Percentiles rank a stretch among this genome's conserved stretches.
Conservation (phyloP, 2,113 vertebrate species). For the Megaceryle torquata region DNA sequence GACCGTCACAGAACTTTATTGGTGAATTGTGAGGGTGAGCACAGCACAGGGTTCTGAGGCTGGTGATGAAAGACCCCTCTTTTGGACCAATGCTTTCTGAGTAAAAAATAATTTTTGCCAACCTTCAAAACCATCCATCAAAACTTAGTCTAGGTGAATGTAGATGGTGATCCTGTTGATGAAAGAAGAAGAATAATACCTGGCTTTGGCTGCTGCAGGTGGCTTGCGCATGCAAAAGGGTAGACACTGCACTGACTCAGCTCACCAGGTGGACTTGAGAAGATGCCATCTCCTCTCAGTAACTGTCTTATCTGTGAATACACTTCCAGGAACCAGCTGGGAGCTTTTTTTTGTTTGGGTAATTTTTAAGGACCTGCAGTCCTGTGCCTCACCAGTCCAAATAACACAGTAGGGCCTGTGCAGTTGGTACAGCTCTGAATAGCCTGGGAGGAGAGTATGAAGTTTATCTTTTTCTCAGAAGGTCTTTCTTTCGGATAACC, state of each 20-base stretch:
- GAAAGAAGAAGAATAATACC: neutral
- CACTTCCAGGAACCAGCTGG: neutral
- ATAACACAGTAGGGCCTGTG: neutral
- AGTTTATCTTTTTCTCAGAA: neutral
- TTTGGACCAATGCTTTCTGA: neutral
- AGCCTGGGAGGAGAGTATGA: neutral
- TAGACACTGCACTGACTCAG: neutral
- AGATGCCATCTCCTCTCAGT: neutral
- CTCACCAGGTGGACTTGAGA: neutral
- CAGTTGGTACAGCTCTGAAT: neutral
- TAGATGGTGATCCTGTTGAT: neutral
- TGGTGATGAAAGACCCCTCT: neutral
- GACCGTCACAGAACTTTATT: neutral
- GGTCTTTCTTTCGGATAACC: neutral
- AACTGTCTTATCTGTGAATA: neutral
- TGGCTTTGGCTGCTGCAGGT: neutral
- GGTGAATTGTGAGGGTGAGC: neutral
- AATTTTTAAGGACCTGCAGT: neutral
- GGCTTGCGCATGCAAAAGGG: neutral
- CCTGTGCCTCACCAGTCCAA: neutral
- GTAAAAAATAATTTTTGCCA: neutral
- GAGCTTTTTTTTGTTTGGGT: neutral
- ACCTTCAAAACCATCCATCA: neutral
- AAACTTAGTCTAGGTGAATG: neutral
- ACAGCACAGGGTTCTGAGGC: neutral